A percentile compares a stretch with the other conserved stretches of the same genome.
Conservation (phyloP, 2,888 invertebrate genomes). For the Metopia argyrocephala region DNA sequence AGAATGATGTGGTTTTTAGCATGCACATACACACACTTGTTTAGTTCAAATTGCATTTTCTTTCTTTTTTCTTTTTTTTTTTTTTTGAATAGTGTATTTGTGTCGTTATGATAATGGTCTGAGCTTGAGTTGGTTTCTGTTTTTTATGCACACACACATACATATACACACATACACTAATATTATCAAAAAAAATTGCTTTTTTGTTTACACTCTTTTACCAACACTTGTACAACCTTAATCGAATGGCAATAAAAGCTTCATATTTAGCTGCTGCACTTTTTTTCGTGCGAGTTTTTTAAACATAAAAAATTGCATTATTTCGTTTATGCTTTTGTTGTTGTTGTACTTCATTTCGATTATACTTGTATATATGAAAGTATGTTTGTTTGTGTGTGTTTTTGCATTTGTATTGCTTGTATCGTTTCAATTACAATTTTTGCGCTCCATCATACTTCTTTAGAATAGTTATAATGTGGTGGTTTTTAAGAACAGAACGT, state of each 20-base stretch:
- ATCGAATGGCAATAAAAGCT: constrained; percentile 41
- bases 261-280: constrained; percentile 52
- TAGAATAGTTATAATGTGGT: constrained; percentile 59
- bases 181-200: constrained; percentile 11
- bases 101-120: constrained; percentile 11
- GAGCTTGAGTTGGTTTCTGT: constrained; percentile 39
- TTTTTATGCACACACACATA: neutral
- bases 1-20: constrained; percentile 34
- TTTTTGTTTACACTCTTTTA: neutral
- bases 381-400: constrained; percentile 16
- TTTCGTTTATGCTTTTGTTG: constrained; percentile 34
- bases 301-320: constrained; percentile 55
- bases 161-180: neutral
- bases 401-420: constrained; percentile 33
- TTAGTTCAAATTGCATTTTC: neutral
- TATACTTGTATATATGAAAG: too few relatives aligned
- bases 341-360: too few relatives aligned
- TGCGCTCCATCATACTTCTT: constrained; percentile 63
- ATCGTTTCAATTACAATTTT: constrained; percentile 53
- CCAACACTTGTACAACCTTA: neutral
- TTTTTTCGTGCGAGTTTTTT: constrained; percentile 22
- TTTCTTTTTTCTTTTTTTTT: neutral
- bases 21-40: neutral
- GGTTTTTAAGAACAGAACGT: constrained; percentile 64
- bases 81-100: neutral